Conservation (phyloP, 1,140 invertebrate genomes). For the Capitella teleta region DNA sequence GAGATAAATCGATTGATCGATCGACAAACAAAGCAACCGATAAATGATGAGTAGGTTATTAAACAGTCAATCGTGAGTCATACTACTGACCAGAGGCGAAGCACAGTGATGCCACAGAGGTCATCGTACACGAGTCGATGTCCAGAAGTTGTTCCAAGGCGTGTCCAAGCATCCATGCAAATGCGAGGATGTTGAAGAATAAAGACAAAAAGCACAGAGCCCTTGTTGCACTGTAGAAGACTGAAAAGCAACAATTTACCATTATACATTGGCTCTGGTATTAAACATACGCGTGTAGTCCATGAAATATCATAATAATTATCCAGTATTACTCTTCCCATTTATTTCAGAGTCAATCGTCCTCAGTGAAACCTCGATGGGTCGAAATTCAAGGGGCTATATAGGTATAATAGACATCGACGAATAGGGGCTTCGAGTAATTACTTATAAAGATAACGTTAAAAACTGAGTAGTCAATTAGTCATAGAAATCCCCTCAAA, state of each 20-base stretch:
- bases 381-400: no score
- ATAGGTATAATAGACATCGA: no score
- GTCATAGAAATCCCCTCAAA: no score
- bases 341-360: no score
- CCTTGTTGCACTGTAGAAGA: slow-evolving; percentile 7
- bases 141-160: slow-evolving; percentile 12
- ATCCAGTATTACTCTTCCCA: no score
- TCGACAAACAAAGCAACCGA: background rate
- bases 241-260: slow-evolving; percentile 6
- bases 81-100: slow-evolving; percentile 6
- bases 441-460: no score
- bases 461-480: no score
- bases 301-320: no score
- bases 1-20: background rate
- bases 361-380: no score
- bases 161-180: slow-evolving; percentile 12
- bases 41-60: background rate
- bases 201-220: slow-evolving; percentile 5
- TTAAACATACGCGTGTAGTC: no score
- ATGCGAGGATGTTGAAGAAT: slow-evolving; percentile 4
- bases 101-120: slow-evolving; percentile 4
- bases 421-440: no score
- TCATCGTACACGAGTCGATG: slow-evolving; percentile 10
- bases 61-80: background rate
- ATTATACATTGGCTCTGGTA: no score